phyloP scores from a whole-genome alignment of 1,140 invertebrate genomes.

The Grapholita molesta region DNA sequence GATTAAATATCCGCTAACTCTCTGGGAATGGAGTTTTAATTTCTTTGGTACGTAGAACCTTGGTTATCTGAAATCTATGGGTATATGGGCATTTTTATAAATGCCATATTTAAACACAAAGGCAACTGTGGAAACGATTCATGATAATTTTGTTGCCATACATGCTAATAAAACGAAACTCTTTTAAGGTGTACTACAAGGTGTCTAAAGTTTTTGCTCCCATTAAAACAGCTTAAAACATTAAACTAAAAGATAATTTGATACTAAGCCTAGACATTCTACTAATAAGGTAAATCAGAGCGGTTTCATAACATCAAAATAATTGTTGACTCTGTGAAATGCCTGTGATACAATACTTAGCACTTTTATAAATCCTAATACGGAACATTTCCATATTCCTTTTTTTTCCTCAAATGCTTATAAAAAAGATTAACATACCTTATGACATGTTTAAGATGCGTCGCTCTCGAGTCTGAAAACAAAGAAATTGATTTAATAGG shows the following conservation, averaged over 20 bases:
- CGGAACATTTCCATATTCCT: background rate
- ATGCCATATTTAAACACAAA: no score
- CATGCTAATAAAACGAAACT: no score
- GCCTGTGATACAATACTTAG: background rate
- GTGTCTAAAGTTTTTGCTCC: no score
- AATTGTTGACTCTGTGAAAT: background rate
- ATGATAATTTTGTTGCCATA: no score
- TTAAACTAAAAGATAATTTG: no score
- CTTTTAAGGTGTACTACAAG: no score
- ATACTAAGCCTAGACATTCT: background rate
- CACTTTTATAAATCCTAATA: background rate
- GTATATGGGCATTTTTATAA: no score
- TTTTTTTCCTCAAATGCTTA: background rate
- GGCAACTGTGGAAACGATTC: no score
- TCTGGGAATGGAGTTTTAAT: no score
- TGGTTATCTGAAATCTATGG: no score
- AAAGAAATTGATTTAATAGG: conserved; percentile 19
- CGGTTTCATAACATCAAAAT: background rate
- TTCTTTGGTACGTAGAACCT: no score
- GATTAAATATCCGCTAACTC: background rate
- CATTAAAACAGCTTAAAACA: no score
- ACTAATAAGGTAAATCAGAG: background rate
- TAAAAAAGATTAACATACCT: conserved; percentile 31
- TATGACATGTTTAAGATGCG: conserved; percentile 33
- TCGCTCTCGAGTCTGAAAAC: conserved; percentile 21